Evolutionary conservation across 2,797 vertebrate genomes (phyloP), one percentile per base, ranked within the genome.

Genomic region (Myoxocephalus aenaeus): DNA sequence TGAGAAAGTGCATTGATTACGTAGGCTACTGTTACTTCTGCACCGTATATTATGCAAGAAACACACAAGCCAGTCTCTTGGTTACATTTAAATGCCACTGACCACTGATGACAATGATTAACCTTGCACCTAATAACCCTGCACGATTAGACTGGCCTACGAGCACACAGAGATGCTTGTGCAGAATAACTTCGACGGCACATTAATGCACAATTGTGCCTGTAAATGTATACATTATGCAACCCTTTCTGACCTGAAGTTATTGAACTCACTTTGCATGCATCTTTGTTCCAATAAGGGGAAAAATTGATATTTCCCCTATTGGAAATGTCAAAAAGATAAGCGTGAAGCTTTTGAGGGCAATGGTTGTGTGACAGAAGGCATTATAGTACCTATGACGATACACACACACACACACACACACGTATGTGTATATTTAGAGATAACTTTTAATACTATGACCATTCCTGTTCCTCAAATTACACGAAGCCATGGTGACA

Each of bases 401-500:
- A 36, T 29, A 50, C 32, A 32, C 32, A 32, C 32, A 32, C 25
- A 27, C 25, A 27, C 25, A 27, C 25, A 38, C 2, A 38, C 62
- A 1, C 2, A 53, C 27, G 22, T 32, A 53, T 46, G n/a, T 44
- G 11, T 13, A 34, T 14, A 40, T 75, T 34, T 27, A 29, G 20
- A 65, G 22, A 54, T 7, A 34, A 32, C 15, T 25, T 25, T 58
- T 7, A 48, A 53, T n/a, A 20, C 29, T 51, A 38, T 20, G 51
- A 59, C 53, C 22, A 12, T 70, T 74, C 4, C 40, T 70, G 29
- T 29, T 92, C 48, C n/a, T 68, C 36, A 83, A 88, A 84, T 73
- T 68, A 77, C 79, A 87, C 77, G 25, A 86, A 89, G 57, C 79
- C 80, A 77, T 4, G 1, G 63, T 70, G 61, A 54, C 91, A 93